These are phyloP conservation scores for Dryobates pubescens DNA, from an alignment of 2,797 vertebrate genomes.

Conservation along the genomic window DNA sequence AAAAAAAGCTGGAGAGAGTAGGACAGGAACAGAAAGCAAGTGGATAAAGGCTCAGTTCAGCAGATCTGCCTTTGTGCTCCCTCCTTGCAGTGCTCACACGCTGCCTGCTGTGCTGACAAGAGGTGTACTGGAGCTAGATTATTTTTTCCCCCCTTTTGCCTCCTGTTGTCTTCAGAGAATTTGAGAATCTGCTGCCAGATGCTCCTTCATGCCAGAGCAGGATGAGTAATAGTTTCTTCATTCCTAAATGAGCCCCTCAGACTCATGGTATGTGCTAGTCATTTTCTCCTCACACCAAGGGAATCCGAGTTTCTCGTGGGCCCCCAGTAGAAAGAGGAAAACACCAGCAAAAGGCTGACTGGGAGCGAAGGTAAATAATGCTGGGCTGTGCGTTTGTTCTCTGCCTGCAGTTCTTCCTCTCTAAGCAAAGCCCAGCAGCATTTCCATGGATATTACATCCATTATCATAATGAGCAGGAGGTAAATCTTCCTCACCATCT, in stretches of 20 bases:
- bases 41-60: neutral
- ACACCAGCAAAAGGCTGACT: neutral
- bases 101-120: conserved; percentile 46
- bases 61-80: conserved; percentile 3
- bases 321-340: conserved; percentile 49
- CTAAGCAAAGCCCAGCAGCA: conserved; percentile 51
- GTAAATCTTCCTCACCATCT: conserved; percentile 51
- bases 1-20: neutral
- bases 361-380: conserved; percentile 45
- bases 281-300: conserved; percentile 28
- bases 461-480: conserved; percentile 55
- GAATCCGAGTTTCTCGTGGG: conserved; percentile 50
- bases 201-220: conserved; percentile 64
- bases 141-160: neutral
- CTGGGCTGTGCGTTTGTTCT: conserved; percentile 32
- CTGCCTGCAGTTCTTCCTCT: conserved; percentile 60
- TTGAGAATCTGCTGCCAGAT: conserved; percentile 55
- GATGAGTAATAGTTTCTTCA: conserved; percentile 64
- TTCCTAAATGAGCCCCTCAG: conserved; percentile 57
- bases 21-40: conserved; percentile 21
- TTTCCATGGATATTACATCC: conserved; percentile 56
- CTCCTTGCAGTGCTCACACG: neutral
- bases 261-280: conserved; percentile 29
- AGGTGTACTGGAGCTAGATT: neutral
- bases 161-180: conserved; percentile 54